Conservation (phyloP, 2,797 vertebrate genomes). For the Girardinus metallicus region DNA sequence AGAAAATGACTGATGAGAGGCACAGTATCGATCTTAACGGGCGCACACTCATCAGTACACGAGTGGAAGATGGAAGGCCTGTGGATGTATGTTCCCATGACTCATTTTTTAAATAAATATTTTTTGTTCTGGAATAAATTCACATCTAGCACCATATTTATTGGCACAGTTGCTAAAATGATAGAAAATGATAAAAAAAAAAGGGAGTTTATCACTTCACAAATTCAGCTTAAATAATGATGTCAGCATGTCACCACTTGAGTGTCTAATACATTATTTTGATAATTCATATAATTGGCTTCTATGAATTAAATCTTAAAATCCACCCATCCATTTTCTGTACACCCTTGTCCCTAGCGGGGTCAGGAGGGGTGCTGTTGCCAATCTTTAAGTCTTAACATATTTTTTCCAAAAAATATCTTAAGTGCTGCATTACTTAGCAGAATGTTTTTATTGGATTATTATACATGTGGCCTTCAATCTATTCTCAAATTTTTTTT, state of each 20-base stretch:
- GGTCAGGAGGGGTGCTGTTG: too few relatives aligned
- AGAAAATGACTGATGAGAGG: slow-evolving; percentile 83
- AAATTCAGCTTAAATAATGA: background rate
- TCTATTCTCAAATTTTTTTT: background rate
- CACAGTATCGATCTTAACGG: slow-evolving; percentile 82
- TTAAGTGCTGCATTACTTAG: background rate
- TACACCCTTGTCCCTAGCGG: too few relatives aligned
- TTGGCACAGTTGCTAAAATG: background rate
- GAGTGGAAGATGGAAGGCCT: slow-evolving; percentile 88
- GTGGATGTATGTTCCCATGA: slow-evolving; percentile 87
- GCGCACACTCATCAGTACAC: slow-evolving; percentile 87
- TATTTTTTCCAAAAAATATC: background rate
- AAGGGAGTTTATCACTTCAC: background rate
- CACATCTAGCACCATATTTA: background rate
- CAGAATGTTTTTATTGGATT: background rate
- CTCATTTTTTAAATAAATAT: slow-evolving; percentile 1
- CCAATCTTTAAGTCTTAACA: background rate
- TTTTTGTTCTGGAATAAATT: background rate
- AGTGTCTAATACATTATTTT: background rate
- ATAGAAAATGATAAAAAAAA: background rate
- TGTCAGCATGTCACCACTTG: background rate
- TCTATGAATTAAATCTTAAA: background rate
- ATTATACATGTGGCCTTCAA: background rate
- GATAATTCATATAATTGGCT: background rate
- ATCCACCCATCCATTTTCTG: too few relatives aligned